Base-by-base conservation (phyloP, 2,888 invertebrate species). In the Oligia fasciuncula region DNA sequence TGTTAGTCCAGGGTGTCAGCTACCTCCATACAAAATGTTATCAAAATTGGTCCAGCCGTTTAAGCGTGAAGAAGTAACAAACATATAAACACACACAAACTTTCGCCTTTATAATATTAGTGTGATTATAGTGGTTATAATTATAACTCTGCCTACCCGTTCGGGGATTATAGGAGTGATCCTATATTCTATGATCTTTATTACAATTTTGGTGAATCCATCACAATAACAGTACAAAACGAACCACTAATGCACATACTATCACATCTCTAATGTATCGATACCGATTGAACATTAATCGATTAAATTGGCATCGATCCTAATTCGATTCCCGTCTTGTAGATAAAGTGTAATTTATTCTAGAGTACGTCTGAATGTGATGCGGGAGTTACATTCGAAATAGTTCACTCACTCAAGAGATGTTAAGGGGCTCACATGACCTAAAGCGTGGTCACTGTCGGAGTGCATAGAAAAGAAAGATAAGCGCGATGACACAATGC, bases 271-370 rank as follows among this genome's bases (percentile, higher is more conserved):
- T 84, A 80, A 84, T 77, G 66, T 69, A 78, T 66, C 74, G 77
- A 79, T 70, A 85, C 73, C 85, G 83, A 87, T 81, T 43, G 77
- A 73, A 83, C 83, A 83, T 86, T 80, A 83, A 85, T 88, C 86
- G 85, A 87, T 81, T 79, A 75, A 81, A 83, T 88, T 88, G 88
- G 89, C 88, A 87, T 63, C 69, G 81, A 73, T 89, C 88, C 88
- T 88, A 89, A 85, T 81, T 88, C 79, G 70, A 80, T 70, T 76
- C 70, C 49, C 57, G 46, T 73, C 73, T 76, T 82, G 68, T 69
- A 80, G 74, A 84, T 86, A 83, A 80, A 69, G 46, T 70, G 29
- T 75, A 76, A 83, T 86, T 73, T 79, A 80, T 87, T 80, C 54
- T 13, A 75, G 46, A 83, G 77, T 72, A 57, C 78, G 62, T 49